phyloP scores from a whole-genome alignment of 2,797 vertebrate genomes.

The Menidia menidia region DNA sequence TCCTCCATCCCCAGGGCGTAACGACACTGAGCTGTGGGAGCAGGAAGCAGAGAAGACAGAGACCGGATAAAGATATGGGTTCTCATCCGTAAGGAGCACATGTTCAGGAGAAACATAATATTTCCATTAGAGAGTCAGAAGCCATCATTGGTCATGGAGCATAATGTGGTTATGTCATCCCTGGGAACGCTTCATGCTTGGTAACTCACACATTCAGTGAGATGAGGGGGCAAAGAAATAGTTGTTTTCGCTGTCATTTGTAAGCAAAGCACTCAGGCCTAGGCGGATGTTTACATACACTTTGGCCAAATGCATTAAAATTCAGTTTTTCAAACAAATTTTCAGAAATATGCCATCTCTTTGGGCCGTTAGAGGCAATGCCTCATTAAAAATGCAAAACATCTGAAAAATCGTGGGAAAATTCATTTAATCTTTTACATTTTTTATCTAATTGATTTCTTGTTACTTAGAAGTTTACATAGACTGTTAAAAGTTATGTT shows the following conservation, averaged over 20 bases:
- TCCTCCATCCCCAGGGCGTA: constrained; percentile 96
- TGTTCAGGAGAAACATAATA: constrained; percentile 63
- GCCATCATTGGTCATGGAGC: constrained; percentile 58
- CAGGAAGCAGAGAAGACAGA: constrained; percentile 31
- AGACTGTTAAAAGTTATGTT: background rate
- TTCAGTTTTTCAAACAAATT: background rate
- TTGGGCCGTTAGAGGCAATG: no score
- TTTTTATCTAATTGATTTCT: no score
- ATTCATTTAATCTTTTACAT: no score
- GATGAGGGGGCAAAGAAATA: constrained; percentile 13
- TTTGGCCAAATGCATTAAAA: constrained; percentile 1
- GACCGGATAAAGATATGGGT: constrained; percentile 44
- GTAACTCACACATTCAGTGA: constrained; percentile 33
- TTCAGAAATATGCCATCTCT: background rate
- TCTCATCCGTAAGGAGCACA: constrained; percentile 38
- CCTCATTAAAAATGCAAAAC: no score
- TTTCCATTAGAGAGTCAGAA: constrained; percentile 59
- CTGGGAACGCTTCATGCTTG: constrained; percentile 62
- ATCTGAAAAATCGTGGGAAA: no score
- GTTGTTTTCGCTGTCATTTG: constrained; percentile 32
- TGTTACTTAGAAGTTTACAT: background rate
- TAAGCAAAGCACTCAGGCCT: background rate
- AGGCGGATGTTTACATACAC: background rate
- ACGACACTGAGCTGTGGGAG: constrained; percentile 87
- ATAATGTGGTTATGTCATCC: constrained; percentile 68